A percentile compares a stretch with the other conserved stretches of the same genome.
These are phyloP conservation scores for Stomatorhinus walkeri DNA, from an alignment of 2,797 vertebrate species.

Conservation along the genomic window DNA sequence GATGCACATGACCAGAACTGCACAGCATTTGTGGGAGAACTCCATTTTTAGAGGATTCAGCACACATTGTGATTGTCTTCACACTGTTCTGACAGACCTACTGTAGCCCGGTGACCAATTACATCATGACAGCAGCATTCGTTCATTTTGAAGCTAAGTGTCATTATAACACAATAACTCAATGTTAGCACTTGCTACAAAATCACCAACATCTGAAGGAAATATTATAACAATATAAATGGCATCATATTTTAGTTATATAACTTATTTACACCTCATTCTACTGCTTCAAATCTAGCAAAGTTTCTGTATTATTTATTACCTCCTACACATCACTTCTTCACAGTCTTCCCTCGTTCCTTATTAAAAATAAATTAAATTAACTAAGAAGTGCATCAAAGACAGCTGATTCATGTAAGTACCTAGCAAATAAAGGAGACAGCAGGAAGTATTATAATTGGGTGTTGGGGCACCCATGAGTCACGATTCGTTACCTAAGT, in stretches of 20 bases:
- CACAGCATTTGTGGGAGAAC: neutral
- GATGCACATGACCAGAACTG: neutral
- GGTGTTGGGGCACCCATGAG: neutral
- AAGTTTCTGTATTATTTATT: conserved; percentile 2
- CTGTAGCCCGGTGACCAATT: neutral
- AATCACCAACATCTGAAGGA: neutral
- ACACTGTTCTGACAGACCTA: neutral
- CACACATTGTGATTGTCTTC: neutral
- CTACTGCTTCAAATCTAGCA: neutral
- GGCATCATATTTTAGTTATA: neutral
- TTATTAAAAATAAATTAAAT: conserved; percentile 2
- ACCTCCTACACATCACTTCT: neutral
- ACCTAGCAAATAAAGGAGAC: neutral
- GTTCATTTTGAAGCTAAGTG: neutral
- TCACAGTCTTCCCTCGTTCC: neutral
- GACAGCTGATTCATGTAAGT: neutral
- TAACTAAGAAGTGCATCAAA: neutral
- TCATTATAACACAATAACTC: neutral
- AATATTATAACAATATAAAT: neutral
- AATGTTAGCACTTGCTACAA: neutral
- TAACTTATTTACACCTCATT: conserved; percentile 1
- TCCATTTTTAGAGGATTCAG: neutral
- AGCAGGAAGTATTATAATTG: neutral
- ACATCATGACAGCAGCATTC: neutral
- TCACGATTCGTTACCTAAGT: neutral